Evolutionary conservation across 2,113 vertebrate species (phyloP).

Genomic region (Megaceryle torquata): DNA sequence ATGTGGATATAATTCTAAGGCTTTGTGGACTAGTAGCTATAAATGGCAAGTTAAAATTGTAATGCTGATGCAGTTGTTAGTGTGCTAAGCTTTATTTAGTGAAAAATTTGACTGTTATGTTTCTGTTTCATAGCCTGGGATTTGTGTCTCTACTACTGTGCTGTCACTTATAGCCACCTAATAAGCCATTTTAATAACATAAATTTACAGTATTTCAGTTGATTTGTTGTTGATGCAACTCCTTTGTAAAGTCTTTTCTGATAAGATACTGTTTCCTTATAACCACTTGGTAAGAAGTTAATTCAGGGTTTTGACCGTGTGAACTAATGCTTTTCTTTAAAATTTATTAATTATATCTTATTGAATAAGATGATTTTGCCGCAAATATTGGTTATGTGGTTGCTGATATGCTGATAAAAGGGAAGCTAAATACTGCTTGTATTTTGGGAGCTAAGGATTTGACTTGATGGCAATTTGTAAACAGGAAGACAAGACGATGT

Average conservation of each 20-base stretch:
- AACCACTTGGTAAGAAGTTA: not conserved
- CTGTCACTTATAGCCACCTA: not conserved
- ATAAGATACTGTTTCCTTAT: not conserved
- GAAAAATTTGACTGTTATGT: not conserved
- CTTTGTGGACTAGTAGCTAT: not conserved
- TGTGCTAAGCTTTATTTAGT: not conserved
- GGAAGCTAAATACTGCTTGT: not conserved
- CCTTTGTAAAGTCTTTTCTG: not conserved
- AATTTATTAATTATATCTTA: not conserved
- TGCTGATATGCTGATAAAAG: not conserved
- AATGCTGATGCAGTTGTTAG: not conserved
- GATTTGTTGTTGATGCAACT: not conserved
- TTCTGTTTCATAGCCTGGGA: not conserved
- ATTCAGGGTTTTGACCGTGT: not conserved
- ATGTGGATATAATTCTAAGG: not conserved
- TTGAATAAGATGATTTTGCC: not conserved
- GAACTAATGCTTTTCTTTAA: not conserved
- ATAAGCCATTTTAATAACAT: not conserved
- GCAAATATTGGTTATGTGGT: not conserved
- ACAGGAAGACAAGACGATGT: constrained; percentile 83
- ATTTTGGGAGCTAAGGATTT: not conserved
- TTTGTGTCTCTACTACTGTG: not conserved
- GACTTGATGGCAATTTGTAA: constrained; percentile 29
- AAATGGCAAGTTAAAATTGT: not conserved
- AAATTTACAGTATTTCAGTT: not conserved